A percentile compares a stretch with the other conserved stretches of the same genome.
Conservation (phyloP, 2,888 invertebrate genomes). For the Bursaphelenchus okinawaensis region DNA sequence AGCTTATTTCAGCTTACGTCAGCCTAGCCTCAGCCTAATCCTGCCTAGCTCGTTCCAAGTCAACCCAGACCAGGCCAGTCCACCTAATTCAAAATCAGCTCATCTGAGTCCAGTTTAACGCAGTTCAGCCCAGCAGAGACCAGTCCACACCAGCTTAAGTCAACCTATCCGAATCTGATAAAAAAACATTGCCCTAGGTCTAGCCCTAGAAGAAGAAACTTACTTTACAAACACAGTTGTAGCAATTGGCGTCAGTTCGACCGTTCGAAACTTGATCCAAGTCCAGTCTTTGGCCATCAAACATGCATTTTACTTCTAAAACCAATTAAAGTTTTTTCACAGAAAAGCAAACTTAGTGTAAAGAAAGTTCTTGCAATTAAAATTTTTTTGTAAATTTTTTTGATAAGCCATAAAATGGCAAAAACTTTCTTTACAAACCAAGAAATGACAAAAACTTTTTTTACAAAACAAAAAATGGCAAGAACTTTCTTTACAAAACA, state of each 20-base stretch:
- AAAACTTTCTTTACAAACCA: background rate
- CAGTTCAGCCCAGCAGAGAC: too few species aligned
- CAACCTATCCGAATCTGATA: too few species aligned
- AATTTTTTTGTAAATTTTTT: too few species aligned
- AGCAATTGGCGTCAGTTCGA: background rate
- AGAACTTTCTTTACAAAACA: background rate
- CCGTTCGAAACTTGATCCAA: background rate
- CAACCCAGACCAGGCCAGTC: too few species aligned
- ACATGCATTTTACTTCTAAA: background rate
- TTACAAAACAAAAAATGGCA: background rate
- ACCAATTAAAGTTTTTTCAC: background rate
- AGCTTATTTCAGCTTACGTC: too few species aligned
- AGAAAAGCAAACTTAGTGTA: background rate
- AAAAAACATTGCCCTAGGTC: too few species aligned
- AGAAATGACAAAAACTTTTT: background rate
- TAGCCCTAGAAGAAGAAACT: too few species aligned
- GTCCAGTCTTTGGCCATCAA: background rate
- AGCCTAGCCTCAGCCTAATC: too few species aligned
- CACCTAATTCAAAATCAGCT: too few species aligned
- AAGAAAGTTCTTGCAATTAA: background rate
- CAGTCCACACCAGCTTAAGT: too few species aligned
- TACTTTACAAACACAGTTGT: background rate
- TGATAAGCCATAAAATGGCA: background rate
- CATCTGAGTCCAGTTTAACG: too few species aligned
- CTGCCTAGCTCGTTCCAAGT: too few species aligned